A percentile compares a stretch with the other conserved stretches of the same genome.
Evolutionary conservation across 2,888 invertebrate species (phyloP).

Genomic region (Idaea straminata): DNA sequence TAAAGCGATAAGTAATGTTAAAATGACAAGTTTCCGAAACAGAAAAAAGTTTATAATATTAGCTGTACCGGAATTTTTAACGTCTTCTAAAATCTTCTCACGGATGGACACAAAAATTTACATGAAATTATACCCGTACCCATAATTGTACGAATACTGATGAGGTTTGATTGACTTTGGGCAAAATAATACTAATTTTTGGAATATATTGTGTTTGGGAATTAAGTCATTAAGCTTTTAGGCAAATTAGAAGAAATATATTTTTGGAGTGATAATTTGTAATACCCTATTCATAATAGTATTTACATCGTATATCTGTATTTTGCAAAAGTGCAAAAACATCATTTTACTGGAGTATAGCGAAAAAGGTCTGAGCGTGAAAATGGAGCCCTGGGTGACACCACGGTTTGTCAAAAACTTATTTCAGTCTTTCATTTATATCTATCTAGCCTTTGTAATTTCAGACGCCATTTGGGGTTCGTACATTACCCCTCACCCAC

Average conservation of each 20-base stretch:
- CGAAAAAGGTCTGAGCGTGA: no score
- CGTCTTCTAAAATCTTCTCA: conserved; percentile 38
- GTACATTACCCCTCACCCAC: no score
- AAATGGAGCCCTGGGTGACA: no score
- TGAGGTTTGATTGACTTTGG: conserved; percentile 27
- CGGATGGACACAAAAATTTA: conserved; percentile 40
- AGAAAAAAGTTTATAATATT: neutral
- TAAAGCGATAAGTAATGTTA: neutral
- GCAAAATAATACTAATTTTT: conserved; percentile 13
- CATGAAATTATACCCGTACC: conserved; percentile 33
- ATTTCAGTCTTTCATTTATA: no score
- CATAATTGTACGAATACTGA: conserved; percentile 28
- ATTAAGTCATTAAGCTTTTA: neutral
- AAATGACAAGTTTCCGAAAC: neutral
- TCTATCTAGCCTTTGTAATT: no score
- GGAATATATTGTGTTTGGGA: neutral
- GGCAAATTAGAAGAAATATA: neutral
- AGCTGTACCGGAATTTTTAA: neutral
- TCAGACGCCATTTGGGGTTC: no score
- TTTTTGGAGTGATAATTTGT: neutral
- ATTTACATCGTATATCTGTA: no score
- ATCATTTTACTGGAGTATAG: no score
- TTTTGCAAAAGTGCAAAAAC: no score
- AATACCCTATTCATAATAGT: no score
- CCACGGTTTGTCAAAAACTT: no score